Base-by-base conservation (phyloP, 92 coral and sea anemone genomes). In the Epizoanthus scotinus region DNA sequence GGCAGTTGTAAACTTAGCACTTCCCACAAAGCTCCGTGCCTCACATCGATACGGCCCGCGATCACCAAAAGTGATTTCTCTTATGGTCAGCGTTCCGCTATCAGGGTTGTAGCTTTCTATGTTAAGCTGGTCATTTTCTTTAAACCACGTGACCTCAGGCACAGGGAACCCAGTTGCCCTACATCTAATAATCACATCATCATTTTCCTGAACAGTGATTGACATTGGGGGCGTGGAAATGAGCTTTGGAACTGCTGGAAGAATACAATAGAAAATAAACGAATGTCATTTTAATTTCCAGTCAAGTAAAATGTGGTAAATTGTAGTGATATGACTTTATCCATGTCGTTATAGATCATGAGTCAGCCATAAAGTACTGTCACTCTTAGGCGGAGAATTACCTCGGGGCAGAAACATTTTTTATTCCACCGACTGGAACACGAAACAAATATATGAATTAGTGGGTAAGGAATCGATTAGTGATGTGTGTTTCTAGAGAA, bases 91-190 rank as follows among this genome's bases (percentile, higher is more conserved):
- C n/a, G 28, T 47, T 19, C 90, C 90, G 29, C 42, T 88, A n/a
- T 69, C 85, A 29, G 61, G 40, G 24, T 75, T 50, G 36, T 66
- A 70, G 19, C 14, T 17, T 6, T 70, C 58, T 0, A 36, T 66
- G 56, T 77, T 44, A 28, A 81, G 29, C 70, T 72, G 40, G 2
- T 70, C 20, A 1, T 56, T 79, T 29, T 70, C 67, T 47, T 79
- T 86, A 44, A 66, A 84, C 94, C 94, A 91, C 83, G 91, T 85
- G 89, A 88, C 36, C 62, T 61, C 77, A 38, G 94, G 94, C 27
- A 38, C 63, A 0, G 94, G 94, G 60, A 85, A 88, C 3, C 94
- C 94, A 13, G 60, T 47, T 40, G 90, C 63, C 63, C 58, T n/a
- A 73, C 87, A 91, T 21, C 77, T 74, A 6, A 91, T 24, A 21